A percentile compares a stretch with the other conserved stretches of the same genome.
These are phyloP conservation scores for Baccha elongata DNA, from an alignment of 2,888 invertebrate genomes.

Conservation along the genomic window DNA sequence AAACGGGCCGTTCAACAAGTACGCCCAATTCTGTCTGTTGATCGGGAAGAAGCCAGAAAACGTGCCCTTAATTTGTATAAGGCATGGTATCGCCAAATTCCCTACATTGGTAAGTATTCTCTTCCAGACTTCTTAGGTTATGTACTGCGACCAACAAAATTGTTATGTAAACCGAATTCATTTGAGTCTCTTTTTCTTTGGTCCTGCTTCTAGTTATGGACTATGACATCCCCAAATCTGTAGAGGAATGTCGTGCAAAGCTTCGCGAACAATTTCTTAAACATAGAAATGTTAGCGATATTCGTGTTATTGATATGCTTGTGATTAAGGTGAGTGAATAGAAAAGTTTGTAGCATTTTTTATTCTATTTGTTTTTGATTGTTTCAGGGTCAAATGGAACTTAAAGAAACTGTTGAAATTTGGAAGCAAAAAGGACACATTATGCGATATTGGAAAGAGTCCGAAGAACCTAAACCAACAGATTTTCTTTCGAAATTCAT, in stretches of 20 bases:
- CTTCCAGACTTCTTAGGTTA: constrained; percentile 41
- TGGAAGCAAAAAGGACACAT: constrained; percentile 96
- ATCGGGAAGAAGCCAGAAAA: constrained; percentile 89
- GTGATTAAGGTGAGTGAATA: constrained; percentile 89
- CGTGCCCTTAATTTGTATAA: constrained; percentile 94
- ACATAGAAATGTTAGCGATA: constrained; percentile 90
- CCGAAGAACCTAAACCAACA: constrained; percentile 91
- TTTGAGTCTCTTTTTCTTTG: background rate
- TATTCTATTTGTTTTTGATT: constrained; percentile 75
- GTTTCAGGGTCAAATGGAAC: constrained; percentile 95
- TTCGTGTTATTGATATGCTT: constrained; percentile 95
- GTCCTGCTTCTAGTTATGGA: constrained; percentile 87
- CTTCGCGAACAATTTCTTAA: constrained; percentile 90
- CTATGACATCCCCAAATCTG: constrained; percentile 91
- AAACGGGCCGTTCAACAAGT: constrained; percentile 86
- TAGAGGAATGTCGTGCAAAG: constrained; percentile 87
- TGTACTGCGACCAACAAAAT: constrained; percentile 33
- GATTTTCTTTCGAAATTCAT: constrained; percentile 96
- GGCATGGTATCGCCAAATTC: constrained; percentile 96
- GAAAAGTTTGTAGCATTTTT: background rate
- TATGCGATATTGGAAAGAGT: constrained; percentile 94
- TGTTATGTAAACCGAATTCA: constrained; percentile 62
- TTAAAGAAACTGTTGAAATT: constrained; percentile 91
- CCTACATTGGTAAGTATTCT: constrained; percentile 89
- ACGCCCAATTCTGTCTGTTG: constrained; percentile 92